Base-by-base conservation (phyloP, 2,797 vertebrate species). In the Neosalanx taihuensis region DNA sequence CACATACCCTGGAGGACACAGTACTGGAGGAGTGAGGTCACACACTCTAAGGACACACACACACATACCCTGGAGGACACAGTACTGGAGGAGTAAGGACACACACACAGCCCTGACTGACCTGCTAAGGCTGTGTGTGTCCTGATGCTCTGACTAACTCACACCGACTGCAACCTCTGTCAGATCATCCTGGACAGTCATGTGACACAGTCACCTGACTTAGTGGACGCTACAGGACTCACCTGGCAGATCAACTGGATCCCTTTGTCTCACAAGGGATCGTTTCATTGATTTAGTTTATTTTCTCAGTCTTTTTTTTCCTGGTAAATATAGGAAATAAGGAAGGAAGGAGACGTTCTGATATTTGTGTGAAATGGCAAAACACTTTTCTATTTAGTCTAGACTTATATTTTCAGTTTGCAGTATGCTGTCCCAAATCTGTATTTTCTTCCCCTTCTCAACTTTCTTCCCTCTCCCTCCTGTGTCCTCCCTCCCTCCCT, bases 41-140 rank as follows among this genome's bases (percentile, higher is more conserved):
- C 96, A 98, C 85, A 95, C 95, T n/a, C 89, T 97, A 88, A 92
- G 94, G 81, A 97, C 97, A 70, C 96, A 99, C 84, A 91, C 98
- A 17, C 91, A 85, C 94, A 91, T 67, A 91, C 89, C 5, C 91
- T 96, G 78, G 78, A 93, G 94, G 76, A 94, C 94, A 72, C 93
- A 94, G 6, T 87, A 96, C 1, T 95, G 95, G 79, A 98, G 93
- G 84, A 82, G 96, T 98, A 90, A 3, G 93, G 85, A 75, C 0
- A 0, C 12, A 1, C 49, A 53, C 49, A 53, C 49, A 53, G 13
- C 13, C 51, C 37, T 41, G 37, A 41, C 37, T 41, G 37, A 41
- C 9, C 37, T 41, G 37, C 35, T 41, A 41, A 10, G 37, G 37
- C 9, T 7, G 10, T 7, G 37, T 10, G 37, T 41, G 7, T 9